Percentiles rank a stretch among this genome's conserved stretches.
Conservation (phyloP, 2,113 vertebrate genomes). For the Myrmecophaga tridactyla region DNA sequence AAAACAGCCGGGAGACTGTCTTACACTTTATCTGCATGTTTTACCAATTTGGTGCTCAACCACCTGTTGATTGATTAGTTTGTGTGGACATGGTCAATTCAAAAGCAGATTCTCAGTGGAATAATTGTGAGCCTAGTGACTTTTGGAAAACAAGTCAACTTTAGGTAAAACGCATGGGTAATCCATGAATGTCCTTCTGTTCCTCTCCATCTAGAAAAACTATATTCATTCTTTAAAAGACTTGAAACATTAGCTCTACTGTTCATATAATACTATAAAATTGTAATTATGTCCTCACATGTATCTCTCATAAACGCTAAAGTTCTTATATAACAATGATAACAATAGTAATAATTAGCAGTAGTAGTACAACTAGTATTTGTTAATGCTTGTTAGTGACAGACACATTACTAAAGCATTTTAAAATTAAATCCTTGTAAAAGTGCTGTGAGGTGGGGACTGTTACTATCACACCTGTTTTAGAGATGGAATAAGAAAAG, state of each 20-base stretch:
- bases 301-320: neutral
- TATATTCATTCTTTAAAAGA: conserved; percentile 21
- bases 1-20: neutral
- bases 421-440: conserved; percentile 51
- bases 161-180: conserved; percentile 25
- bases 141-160: conserved; percentile 53
- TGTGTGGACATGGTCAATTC: conserved; percentile 19
- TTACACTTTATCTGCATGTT: neutral
- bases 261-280: neutral
- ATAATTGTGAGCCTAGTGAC: neutral
- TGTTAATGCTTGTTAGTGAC: conserved; percentile 31
- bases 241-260: neutral
- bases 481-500: neutral
- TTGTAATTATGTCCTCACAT: neutral
- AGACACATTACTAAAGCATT: conserved; percentile 20
- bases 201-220: conserved; percentile 21
- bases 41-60: neutral
- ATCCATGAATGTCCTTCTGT: neutral
- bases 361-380: neutral
- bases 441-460: neutral
- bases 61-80: conserved; percentile 29
- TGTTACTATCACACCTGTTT: neutral
- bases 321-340: conserved; percentile 15
- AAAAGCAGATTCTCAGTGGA: conserved; percentile 20
- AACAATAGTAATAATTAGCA: conserved; percentile 46